Percentiles rank a stretch among this genome's conserved stretches.
These are phyloP conservation scores for Ameiurus melas DNA, from an alignment of 2,113 vertebrate genomes.

Conservation along the genomic window DNA sequence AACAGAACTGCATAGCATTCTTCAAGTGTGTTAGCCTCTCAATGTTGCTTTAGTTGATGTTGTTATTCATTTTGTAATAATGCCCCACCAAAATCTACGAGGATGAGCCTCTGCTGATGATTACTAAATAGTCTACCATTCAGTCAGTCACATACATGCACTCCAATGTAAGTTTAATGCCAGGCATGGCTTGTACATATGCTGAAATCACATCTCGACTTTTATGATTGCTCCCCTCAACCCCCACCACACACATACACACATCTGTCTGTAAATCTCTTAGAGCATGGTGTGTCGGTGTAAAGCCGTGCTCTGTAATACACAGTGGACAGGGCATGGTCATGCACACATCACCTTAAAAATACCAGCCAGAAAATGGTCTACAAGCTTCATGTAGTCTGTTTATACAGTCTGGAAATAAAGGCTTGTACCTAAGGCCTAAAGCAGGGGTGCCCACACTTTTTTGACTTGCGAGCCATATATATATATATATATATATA, in stretches of 20 bases:
- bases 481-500: too few relatives aligned
- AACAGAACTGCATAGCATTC: too few relatives aligned
- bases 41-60: background rate
- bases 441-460: too few relatives aligned
- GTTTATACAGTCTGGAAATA: background rate
- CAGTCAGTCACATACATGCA: background rate
- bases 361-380: background rate
- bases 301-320: background rate
- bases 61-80: background rate
- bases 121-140: background rate
- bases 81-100: background rate
- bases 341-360: background rate
- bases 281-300: background rate
- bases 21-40: too few relatives aligned
- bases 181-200: background rate
- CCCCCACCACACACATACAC: background rate
- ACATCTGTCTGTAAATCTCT: background rate
- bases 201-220: background rate
- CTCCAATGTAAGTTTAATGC: background rate
- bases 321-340: background rate
- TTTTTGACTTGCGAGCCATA: too few relatives aligned
- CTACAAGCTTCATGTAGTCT: background rate
- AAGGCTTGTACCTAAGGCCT: too few relatives aligned
- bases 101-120: background rate
- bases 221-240: background rate